Percentiles rank a stretch among this genome's conserved stretches.
These are phyloP conservation scores for zebrafish (Danio rerio) DNA, from an alignment of 2,113 vertebrate species.

Conservation along the genomic window GRCz12tu NC_133181.1:45957001-45957500, in stretches of 20 bases:
- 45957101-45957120: neutral
- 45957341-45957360: too few species aligned
- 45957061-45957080: slow-evolving; percentile 19
- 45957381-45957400: too few species aligned
- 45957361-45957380: too few species aligned
- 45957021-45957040: slow-evolving; percentile 17
- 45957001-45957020: neutral
- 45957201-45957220: slow-evolving; percentile 9
- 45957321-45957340: too few species aligned
- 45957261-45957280: too few species aligned
- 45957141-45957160: neutral
- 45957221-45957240: neutral
- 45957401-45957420: too few species aligned
- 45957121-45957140: neutral
- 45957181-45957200: neutral
- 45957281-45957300: too few species aligned
- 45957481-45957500: too few species aligned
- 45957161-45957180: neutral
- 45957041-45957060: slow-evolving; percentile 69
- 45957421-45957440: too few species aligned
- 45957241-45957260: neutral
- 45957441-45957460: too few species aligned
- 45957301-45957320: too few species aligned
- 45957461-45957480: too few species aligned
- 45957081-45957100: neutral